Percentiles rank a stretch among this genome's conserved stretches.
Evolutionary conservation across 1,140 invertebrate genomes (phyloP).

Genomic region (Solen grandis): DNA sequence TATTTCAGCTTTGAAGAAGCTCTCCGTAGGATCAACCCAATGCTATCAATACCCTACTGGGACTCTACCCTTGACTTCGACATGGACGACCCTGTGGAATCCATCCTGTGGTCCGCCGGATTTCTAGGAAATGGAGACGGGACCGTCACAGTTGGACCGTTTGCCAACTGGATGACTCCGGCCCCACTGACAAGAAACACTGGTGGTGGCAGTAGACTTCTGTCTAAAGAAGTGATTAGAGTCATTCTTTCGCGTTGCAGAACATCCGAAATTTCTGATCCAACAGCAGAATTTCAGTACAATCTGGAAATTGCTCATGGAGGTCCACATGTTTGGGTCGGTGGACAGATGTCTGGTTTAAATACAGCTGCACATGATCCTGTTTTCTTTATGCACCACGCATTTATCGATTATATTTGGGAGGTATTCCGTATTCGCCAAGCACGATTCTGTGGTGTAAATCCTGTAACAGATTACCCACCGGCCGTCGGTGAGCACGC

Average conservation of each 20-base stretch:
- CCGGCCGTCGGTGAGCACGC: background rate
- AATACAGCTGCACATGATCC: slow-evolving; percentile 77
- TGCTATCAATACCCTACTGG: slow-evolving; percentile 79
- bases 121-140: slow-evolving; percentile 79
- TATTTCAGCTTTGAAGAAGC: slow-evolving; percentile 65
- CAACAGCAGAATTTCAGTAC: slow-evolving; percentile 39
- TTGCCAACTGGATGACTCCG: slow-evolving; percentile 61
- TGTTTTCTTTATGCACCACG: slow-evolving; percentile 80
- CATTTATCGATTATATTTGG: slow-evolving; percentile 78
- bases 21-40: slow-evolving; percentile 54
- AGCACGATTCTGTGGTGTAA: background rate
- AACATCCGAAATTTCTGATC: slow-evolving; percentile 3
- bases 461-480: slow-evolving; percentile 30
- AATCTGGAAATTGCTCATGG: slow-evolving; percentile 68
- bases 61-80: slow-evolving; percentile 76
- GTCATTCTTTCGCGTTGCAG: slow-evolving; percentile 17
- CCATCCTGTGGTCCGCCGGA: slow-evolving; percentile 74
- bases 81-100: slow-evolving; percentile 72
- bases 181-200: slow-evolving; percentile 50
- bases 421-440: slow-evolving; percentile 57
- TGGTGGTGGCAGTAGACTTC: background rate
- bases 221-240: background rate
- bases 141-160: slow-evolving; percentile 78
- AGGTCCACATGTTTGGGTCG: slow-evolving; percentile 66
- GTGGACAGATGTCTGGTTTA: slow-evolving; percentile 65